Percentiles rank a stretch among this genome's conserved stretches.
phyloP scores from a whole-genome alignment of 2,888 invertebrate genomes.

The Branchipolynoe longqiensis region DNA sequence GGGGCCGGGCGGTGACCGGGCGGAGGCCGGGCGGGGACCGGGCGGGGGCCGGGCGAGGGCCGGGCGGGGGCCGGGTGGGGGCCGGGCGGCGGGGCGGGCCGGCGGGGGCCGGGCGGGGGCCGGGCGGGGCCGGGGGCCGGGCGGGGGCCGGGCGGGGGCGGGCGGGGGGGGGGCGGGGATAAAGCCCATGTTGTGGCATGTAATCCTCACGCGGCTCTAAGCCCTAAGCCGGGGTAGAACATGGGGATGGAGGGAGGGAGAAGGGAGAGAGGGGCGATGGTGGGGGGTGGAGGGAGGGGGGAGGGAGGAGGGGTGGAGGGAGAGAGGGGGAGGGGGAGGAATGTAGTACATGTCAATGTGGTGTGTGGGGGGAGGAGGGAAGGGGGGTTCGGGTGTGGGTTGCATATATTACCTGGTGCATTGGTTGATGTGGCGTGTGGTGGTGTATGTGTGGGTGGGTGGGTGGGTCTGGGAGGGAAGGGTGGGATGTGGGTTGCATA shows the following conservation, averaged over 20 bases:
- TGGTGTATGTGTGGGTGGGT: too few relatives aligned
- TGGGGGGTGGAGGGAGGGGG: conserved; percentile 24
- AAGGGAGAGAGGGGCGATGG: too few relatives aligned
- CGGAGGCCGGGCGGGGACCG: background rate
- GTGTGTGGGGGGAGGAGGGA: too few relatives aligned
- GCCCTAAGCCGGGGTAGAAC: background rate
- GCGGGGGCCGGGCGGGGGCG: background rate
- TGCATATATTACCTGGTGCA: too few relatives aligned
- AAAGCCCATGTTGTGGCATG: conserved; percentile 24
- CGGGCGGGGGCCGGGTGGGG: background rate
- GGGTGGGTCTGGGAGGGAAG: too few relatives aligned
- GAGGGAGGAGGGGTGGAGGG: too few relatives aligned
- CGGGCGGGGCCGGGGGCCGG: background rate
- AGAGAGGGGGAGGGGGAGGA: too few relatives aligned
- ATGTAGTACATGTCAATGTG: too few relatives aligned
- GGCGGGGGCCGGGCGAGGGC: background rate
- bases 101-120: background rate
- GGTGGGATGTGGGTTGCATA: too few relatives aligned
- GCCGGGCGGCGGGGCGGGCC: background rate
- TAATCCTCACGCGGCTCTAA: conserved; percentile 34
- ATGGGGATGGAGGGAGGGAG: background rate
- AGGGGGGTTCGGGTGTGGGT: too few relatives aligned
- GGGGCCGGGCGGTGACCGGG: background rate
- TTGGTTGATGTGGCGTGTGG: too few relatives aligned
- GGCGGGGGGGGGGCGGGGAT: background rate